Evolutionary conservation across 2,113 vertebrate species (phyloP).

Genomic region (Stegastes partitus): DNA sequence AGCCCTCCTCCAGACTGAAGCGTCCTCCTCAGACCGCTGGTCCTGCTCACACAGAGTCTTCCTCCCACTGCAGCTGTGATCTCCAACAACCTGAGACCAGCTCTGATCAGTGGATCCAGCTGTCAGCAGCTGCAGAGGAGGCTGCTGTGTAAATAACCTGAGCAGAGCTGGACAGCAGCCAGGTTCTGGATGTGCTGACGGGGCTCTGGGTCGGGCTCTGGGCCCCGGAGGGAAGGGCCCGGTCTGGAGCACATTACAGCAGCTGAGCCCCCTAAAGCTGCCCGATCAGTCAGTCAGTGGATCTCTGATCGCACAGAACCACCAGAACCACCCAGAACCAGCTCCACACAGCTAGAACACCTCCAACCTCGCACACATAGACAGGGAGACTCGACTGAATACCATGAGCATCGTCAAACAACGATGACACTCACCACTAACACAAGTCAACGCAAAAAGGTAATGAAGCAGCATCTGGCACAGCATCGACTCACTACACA

Average conservation of each 20-base stretch:
- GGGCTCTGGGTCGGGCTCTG: neutral
- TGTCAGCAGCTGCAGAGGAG: constrained; percentile 44
- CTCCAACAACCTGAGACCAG: constrained; percentile 1
- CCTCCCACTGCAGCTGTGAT: too few species aligned
- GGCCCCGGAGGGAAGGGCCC: constrained; percentile 38
- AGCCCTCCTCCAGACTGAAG: too few species aligned
- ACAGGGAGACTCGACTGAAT: too few species aligned
- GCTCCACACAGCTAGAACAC: constrained; percentile 31
- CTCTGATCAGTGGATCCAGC: neutral
- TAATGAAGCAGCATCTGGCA: too few species aligned
- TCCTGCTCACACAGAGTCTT: too few species aligned
- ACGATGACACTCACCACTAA: too few species aligned
- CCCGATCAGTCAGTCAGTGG: constrained; percentile 51
- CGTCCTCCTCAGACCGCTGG: too few species aligned
- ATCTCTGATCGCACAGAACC: constrained; percentile 41
- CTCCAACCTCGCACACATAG: too few species aligned
- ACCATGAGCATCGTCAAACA: too few species aligned
- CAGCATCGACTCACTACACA: too few species aligned
- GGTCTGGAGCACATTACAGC: constrained; percentile 73
- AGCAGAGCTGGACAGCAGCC: constrained; percentile 51
- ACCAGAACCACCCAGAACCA: constrained; percentile 24
- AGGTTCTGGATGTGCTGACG: constrained; percentile 63
- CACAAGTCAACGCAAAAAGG: too few species aligned
- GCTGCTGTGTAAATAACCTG: constrained; percentile 53
- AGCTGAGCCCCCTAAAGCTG: constrained; percentile 62